These are phyloP conservation scores for Agrochola circellaris DNA, from an alignment of 2,888 invertebrate species.

Conservation along the genomic window DNA sequence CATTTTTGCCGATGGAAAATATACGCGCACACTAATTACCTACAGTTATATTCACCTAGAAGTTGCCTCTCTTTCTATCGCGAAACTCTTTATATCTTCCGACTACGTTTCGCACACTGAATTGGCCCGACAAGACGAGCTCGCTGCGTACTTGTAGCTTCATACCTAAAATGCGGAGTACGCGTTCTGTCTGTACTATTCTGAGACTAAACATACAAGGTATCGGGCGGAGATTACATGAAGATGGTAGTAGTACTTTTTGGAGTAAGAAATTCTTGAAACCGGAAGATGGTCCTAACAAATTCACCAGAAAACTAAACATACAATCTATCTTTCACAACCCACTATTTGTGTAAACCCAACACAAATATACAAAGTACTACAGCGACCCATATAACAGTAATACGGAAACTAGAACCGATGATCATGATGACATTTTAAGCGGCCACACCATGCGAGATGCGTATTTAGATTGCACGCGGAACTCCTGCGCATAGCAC, in stretches of 20 bases:
- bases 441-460: slow-evolving; percentile 63
- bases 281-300: no score
- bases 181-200: no score
- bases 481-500: slow-evolving; percentile 63
- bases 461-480: slow-evolving; percentile 67
- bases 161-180: no score
- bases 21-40: no score
- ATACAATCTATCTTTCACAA: slow-evolving; percentile 16
- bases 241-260: not conserved
- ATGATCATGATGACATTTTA: slow-evolving; percentile 70
- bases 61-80: no score
- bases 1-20: no score
- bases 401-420: slow-evolving; percentile 60
- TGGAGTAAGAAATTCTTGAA: not conserved
- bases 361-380: slow-evolving; percentile 29
- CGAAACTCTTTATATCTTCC: no score
- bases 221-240: not conserved
- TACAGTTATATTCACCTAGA: no score
- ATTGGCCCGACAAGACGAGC: no score
- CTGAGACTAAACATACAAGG: not conserved
- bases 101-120: no score
- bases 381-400: slow-evolving; percentile 52
- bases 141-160: no score
- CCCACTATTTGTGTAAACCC: not conserved
- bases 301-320: not conserved